Evolutionary conservation across 2,113 vertebrate species (phyloP).

Genomic region (Cyrtonyx montezumae): DNA sequence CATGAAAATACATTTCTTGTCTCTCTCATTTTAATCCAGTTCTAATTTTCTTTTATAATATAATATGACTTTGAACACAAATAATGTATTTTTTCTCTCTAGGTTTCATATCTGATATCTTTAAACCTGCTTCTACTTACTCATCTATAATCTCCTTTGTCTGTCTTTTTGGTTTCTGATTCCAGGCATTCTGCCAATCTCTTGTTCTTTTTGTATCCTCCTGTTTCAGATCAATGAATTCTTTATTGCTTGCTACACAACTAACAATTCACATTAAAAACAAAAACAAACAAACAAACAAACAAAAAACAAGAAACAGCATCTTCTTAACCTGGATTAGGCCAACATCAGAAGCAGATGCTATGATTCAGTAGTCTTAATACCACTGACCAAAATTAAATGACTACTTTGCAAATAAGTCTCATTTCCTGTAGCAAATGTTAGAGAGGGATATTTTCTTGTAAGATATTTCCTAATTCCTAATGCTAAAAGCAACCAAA

Average conservation of each 20-base stretch:
- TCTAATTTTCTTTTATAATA: not conserved
- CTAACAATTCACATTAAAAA: not conserved
- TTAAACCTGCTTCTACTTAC: slow-evolving; percentile 22
- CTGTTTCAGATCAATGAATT: slow-evolving; percentile 19
- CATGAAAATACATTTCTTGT: not conserved
- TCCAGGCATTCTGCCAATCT: slow-evolving; percentile 5
- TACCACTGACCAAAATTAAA: not conserved
- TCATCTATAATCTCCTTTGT: not conserved
- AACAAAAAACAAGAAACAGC: no score
- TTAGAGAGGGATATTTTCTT: not conserved
- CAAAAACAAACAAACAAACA: no score
- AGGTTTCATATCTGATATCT: slow-evolving; percentile 34
- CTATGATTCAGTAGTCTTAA: not conserved
- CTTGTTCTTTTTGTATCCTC: slow-evolving; percentile 8
- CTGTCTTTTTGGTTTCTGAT: slow-evolving; percentile 23
- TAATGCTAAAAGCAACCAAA: not conserved
- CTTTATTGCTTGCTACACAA: slow-evolving; percentile 40
- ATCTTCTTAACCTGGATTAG: not conserved
- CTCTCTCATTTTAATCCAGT: not conserved
- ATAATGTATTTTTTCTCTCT: slow-evolving; percentile 29
- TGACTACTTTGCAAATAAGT: not conserved
- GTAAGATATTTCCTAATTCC: not conserved
- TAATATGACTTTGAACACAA: not conserved
- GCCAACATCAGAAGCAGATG: not conserved
- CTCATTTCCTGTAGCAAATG: not conserved